Evolutionary conservation across 2,113 vertebrate species (phyloP).

Genomic region (Thunnus maccoyii): DNA sequence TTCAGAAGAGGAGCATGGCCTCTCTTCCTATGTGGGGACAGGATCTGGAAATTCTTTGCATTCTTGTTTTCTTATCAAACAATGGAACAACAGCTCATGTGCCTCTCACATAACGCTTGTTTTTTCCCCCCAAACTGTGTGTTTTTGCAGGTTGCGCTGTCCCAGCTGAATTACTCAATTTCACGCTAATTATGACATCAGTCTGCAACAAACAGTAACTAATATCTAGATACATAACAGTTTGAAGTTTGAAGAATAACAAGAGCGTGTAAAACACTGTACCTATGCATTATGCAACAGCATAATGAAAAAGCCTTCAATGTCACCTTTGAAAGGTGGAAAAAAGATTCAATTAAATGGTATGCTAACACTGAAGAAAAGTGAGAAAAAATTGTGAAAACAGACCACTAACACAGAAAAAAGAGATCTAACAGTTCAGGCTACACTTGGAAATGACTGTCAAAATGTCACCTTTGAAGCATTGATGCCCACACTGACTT

Average conservation of each 20-base stretch:
- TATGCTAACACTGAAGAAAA: conserved; percentile 28
- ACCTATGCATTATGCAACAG: conserved; percentile 63
- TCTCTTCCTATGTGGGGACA: conserved; percentile 78
- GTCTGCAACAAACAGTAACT: conserved; percentile 35
- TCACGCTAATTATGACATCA: conserved; percentile 41
- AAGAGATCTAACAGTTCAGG: neutral
- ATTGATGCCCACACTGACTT: neutral
- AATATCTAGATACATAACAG: conserved; percentile 13
- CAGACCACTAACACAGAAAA: conserved; percentile 23
- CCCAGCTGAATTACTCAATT: conserved; percentile 38
- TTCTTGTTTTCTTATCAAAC: conserved; percentile 85
- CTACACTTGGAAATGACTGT: neutral
- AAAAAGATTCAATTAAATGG: conserved; percentile 47
- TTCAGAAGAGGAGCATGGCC: conserved; percentile 73
- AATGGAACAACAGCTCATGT: conserved; percentile 84
- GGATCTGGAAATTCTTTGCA: conserved; percentile 82
- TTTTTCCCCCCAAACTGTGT: conserved; percentile 43
- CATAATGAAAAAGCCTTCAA: conserved; percentile 41
- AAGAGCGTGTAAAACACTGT: conserved; percentile 1
- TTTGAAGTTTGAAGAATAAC: conserved; percentile 38
- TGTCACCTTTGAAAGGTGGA: conserved; percentile 62
- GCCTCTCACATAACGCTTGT: conserved; percentile 68
- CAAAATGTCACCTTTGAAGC: conserved; percentile 12
- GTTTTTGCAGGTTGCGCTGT: conserved; percentile 47
- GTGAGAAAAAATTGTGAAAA: conserved; percentile 11